Percentiles rank a stretch among this genome's conserved stretches.
These are phyloP conservation scores for Charina bottae DNA, from an alignment of 2,113 vertebrate species.

Conservation along the genomic window DNA sequence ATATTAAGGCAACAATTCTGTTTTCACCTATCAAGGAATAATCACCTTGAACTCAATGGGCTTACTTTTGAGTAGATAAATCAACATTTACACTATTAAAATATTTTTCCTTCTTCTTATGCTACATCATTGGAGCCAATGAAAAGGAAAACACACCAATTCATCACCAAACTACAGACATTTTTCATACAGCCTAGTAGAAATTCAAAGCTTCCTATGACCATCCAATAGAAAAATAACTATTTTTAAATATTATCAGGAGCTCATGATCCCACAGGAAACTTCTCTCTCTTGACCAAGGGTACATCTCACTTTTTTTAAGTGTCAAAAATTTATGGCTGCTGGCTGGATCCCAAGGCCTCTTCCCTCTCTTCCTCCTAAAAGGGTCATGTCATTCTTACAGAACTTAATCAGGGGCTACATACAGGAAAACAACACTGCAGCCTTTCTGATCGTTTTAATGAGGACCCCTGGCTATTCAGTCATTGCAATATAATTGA, in stretches of 20 bases:
- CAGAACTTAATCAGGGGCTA: conserved; percentile 92
- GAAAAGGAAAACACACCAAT: conserved; percentile 72
- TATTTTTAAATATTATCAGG: conserved; percentile 83
- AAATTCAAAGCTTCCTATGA: conserved; percentile 78
- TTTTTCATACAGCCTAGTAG: conserved; percentile 79
- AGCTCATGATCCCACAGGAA: conserved; percentile 82
- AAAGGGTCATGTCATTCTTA: conserved; percentile 92
- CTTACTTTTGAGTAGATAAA: background rate
- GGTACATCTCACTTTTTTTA: conserved; percentile 80
- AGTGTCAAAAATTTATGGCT: conserved; percentile 88
- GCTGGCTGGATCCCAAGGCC: conserved; percentile 77
- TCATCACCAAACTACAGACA: conserved; percentile 82
- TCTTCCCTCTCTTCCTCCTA: conserved; percentile 73
- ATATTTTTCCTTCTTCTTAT: conserved; percentile 45
- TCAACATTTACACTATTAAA: background rate
- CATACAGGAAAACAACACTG: conserved; percentile 83
- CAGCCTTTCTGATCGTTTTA: conserved; percentile 95
- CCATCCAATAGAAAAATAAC: conserved; percentile 76
- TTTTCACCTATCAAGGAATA: background rate
- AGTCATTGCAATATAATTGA: conserved; percentile 99
- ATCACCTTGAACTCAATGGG: background rate
- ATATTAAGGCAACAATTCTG: conserved; percentile 28
- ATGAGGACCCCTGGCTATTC: conserved; percentile 99
- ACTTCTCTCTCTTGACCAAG: conserved; percentile 78
- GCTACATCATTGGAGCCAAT: conserved; percentile 61